Percentiles rank a stretch among this genome's conserved stretches.
phyloP scores from a whole-genome alignment of 2,113 vertebrate genomes.

The Lagopus muta region DNA sequence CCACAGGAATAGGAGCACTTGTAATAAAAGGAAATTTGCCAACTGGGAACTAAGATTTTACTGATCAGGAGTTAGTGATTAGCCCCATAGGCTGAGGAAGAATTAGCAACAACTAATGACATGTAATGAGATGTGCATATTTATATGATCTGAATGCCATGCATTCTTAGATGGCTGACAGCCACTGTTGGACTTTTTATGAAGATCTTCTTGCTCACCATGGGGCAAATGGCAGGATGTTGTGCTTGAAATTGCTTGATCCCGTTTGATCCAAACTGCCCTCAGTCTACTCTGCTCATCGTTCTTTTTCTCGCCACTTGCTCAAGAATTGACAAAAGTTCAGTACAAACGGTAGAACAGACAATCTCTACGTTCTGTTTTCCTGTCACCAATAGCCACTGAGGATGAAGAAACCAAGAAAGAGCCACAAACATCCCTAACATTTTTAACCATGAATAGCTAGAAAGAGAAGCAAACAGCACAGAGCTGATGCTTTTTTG shows the following conservation, averaged over 20 bases:
- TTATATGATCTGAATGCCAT: neutral
- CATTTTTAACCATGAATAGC: neutral
- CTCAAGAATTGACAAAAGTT: neutral
- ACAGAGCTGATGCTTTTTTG: neutral
- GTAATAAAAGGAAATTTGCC: conserved; percentile 49
- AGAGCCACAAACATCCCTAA: neutral
- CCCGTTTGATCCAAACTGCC: neutral
- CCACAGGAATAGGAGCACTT: conserved; percentile 21
- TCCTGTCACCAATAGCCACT: neutral
- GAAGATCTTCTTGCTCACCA: neutral
- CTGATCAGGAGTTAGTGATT: conserved; percentile 38
- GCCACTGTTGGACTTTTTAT: neutral
- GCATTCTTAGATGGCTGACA: neutral
- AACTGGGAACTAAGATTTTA: conserved; percentile 44
- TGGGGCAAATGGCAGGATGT: neutral
- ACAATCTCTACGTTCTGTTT: neutral
- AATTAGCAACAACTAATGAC: conserved; percentile 22
- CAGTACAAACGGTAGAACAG: neutral
- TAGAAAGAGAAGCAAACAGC: neutral
- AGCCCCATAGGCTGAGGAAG: conserved; percentile 32
- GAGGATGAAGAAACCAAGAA: neutral
- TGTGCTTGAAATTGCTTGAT: neutral
- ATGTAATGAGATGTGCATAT: neutral
- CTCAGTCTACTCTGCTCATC: neutral
- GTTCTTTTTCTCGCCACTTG: neutral